Percentiles rank a stretch among this genome's conserved stretches.
These are phyloP conservation scores for Achroia grisella DNA, from an alignment of 1,140 invertebrate species.

Conservation along the genomic window DNA sequence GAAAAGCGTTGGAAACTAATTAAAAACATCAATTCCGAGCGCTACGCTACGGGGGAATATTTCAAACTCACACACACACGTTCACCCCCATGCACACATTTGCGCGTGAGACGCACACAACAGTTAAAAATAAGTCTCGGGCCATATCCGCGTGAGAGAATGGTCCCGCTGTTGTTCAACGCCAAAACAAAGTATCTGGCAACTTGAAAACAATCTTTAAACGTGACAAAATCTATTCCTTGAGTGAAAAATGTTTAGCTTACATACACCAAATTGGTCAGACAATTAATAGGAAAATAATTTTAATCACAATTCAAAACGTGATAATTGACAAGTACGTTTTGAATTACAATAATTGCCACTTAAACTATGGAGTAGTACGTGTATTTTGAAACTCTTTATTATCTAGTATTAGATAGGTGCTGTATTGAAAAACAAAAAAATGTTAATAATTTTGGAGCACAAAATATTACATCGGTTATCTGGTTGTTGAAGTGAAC, in stretches of 20 bases:
- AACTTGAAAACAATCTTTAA: neutral
- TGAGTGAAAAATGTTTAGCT: no score
- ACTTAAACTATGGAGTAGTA: no score
- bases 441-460: neutral
- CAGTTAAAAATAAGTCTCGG: constrained; percentile 53
- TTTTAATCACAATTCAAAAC: no score
- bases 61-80: constrained; percentile 51
- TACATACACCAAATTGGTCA: no score
- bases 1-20: constrained; percentile 66
- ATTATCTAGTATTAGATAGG: no score
- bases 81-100: constrained; percentile 30
- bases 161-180: constrained; percentile 17
- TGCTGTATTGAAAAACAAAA: constrained; percentile 4
- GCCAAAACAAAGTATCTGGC: constrained; percentile 19
- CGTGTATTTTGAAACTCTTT: no score
- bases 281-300: no score
- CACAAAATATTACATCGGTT: constrained; percentile 10
- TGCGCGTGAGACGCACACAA: constrained; percentile 36
- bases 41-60: constrained; percentile 49
- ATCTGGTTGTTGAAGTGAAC: constrained; percentile 26
- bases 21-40: constrained; percentile 67
- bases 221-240: no score
- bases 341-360: no score
- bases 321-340: no score
- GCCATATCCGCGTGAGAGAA: constrained; percentile 52